These are phyloP conservation scores for Dynastes maya DNA, from an alignment of 2,888 invertebrate genomes.

Conservation along the genomic window DNA sequence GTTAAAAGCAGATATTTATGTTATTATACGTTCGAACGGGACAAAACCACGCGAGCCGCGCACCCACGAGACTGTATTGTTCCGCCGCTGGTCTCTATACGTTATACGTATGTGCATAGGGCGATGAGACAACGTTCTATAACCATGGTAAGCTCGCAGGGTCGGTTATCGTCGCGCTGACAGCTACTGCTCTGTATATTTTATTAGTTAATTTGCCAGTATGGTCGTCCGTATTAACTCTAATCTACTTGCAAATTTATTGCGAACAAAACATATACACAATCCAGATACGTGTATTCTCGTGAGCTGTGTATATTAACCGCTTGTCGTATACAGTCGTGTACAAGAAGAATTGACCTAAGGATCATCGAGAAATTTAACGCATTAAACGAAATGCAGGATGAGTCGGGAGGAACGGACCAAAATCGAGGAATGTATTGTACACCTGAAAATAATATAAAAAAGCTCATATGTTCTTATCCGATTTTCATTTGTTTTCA, in stretches of 20 bases:
- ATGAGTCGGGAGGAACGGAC: too few relatives aligned
- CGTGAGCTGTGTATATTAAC: too few relatives aligned
- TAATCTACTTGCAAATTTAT: constrained; percentile 66
- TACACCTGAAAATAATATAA: too few relatives aligned
- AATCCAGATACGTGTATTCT: constrained; percentile 44
- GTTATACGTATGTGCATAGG: background rate
- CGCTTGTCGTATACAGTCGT: too few relatives aligned
- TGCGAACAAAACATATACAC: constrained; percentile 59
- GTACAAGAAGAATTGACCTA: too few relatives aligned
- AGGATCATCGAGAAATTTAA: too few relatives aligned
- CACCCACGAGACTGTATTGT: background rate
- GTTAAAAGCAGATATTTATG: constrained; percentile 56
- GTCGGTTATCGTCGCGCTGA: constrained; percentile 59
- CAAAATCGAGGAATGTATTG: too few relatives aligned
- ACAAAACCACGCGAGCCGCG: constrained; percentile 56
- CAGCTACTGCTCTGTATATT: constrained; percentile 63
- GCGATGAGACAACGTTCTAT: background rate
- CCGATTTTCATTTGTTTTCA: too few relatives aligned
- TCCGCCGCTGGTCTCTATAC: too few relatives aligned
- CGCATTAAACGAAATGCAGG: too few relatives aligned
- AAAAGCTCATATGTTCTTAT: too few relatives aligned
- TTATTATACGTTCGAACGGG: constrained; percentile 56
- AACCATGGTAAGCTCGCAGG: constrained; percentile 45
- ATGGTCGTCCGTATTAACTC: constrained; percentile 64
- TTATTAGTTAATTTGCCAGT: constrained; percentile 66